Base-by-base conservation (phyloP, 2,797 vertebrate genomes). In the Sebastes itinus region DNA sequence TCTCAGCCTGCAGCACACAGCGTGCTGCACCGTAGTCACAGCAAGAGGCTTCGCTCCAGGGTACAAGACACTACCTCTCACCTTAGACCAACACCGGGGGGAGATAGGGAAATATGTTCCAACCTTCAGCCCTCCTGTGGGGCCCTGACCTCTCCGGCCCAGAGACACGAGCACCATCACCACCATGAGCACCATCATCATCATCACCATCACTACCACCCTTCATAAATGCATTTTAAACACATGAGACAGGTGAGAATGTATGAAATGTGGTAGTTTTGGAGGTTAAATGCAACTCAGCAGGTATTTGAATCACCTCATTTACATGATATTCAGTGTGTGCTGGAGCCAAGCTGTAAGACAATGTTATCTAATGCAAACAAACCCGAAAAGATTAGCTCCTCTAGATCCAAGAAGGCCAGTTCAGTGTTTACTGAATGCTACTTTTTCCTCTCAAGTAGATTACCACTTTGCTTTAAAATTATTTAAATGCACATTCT, bases 171-270 rank as follows among this genome's bases (percentile, higher is more conserved):
- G 77, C 97, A 97, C 77, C 96, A 97, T 88, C 97, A 98, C 73
- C 96, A 97, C 46, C 97, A 98, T 0, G 96, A 98, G 75, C 97
- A 98, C 81, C 97, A 98, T 82, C 97, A 98, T 83, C 97, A 98
- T 82, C 97, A 98, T 30, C 42, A 67, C 8, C 35, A 67, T 5
- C 65, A 98, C 94, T 89, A 92, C 60, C 89, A 88, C 23, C 83
- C 86, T 28, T 86, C 90, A 33, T 92, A 84, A 89, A 78, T 52
- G 33, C 42, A 78, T 74, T 59, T 38, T 0, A 38, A 61, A 74
- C 20, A 9, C 55, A 42, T 13, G n/a, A 79, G 27, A 72, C 67
- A 54, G 30, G 66, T 77, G 56, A 79, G 52, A 76, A 4, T 27
- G 20, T 18, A 3, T 20, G 32, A 35, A n/a, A 7, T 4, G 30